Evolutionary conservation across 2,888 invertebrate genomes (phyloP).

Genomic region (Cantharis rustica): DNA sequence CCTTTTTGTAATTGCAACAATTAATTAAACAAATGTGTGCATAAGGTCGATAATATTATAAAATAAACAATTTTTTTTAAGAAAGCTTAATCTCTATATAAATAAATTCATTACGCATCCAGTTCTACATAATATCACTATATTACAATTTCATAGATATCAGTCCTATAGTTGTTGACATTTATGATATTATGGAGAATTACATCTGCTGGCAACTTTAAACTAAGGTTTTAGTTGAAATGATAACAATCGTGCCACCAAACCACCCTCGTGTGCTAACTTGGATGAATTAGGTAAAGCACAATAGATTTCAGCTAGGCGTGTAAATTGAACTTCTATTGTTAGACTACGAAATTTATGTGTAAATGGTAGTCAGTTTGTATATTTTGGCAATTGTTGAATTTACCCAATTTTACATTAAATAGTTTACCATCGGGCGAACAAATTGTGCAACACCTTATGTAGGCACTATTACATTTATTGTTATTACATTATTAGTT

Average conservation of each 20-base stretch:
- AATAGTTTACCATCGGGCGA: slow-evolving; percentile 12
- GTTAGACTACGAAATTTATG: slow-evolving; percentile 46
- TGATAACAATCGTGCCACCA: slow-evolving; percentile 28
- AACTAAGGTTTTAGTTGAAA: slow-evolving; percentile 11
- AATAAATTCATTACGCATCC: not conserved
- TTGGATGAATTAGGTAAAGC: slow-evolving; percentile 43
- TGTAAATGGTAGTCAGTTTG: slow-evolving; percentile 33
- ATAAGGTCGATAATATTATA: not conserved
- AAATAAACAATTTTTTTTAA: not conserved
- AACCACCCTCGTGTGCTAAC: slow-evolving; percentile 43
- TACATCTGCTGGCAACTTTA: slow-evolving; percentile 24
- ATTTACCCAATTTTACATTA: slow-evolving; percentile 21
- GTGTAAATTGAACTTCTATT: slow-evolving; percentile 47
- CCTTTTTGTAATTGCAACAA: too few relatives aligned
- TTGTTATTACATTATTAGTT: not conserved
- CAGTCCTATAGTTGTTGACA: not conserved
- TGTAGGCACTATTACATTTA: not conserved
- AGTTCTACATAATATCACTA: not conserved
- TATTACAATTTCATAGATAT: not conserved
- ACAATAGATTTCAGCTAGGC: slow-evolving; percentile 50
- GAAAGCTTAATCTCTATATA: not conserved
- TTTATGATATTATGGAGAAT: slow-evolving; percentile 1
- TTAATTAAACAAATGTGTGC: not conserved
- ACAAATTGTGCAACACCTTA: slow-evolving; percentile 13
- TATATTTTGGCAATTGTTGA: slow-evolving; percentile 25